phyloP scores from a whole-genome alignment of 1,140 invertebrate species.

The Diachasma alloeum region DNA sequence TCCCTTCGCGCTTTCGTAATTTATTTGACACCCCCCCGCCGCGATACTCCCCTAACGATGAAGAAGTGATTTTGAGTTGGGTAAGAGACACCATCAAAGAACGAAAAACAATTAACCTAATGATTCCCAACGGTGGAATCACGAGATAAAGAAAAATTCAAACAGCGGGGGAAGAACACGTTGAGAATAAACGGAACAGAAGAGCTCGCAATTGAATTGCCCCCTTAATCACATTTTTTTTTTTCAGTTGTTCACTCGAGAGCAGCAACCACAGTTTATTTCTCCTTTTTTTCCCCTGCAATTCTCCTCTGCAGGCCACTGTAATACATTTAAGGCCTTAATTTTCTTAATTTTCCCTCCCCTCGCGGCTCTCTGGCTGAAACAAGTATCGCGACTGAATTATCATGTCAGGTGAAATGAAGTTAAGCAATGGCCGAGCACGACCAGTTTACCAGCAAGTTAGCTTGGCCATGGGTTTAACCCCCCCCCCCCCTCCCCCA shows the following conservation, averaged over 20 bases:
- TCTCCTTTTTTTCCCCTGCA: neutral
- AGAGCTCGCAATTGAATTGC: neutral
- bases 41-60: neutral
- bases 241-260: neutral
- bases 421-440: neutral
- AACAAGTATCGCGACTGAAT: slow-evolving; percentile 23
- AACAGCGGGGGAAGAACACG: neutral
- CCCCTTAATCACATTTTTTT: neutral
- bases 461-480: neutral
- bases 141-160: neutral
- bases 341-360: slow-evolving; percentile 43
- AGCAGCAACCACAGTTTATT: neutral
- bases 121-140: neutral
- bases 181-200: neutral
- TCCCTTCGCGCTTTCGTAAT: neutral
- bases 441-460: slow-evolving; percentile 21
- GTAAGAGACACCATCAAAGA: neutral
- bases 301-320: neutral
- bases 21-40: neutral
- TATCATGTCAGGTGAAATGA: slow-evolving; percentile 22
- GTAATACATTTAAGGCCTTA: slow-evolving; percentile 50
- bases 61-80: neutral
- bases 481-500: too few relatives aligned
- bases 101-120: neutral
- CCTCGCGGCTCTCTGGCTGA: neutral